phyloP scores from a whole-genome alignment of 2,113 vertebrate genomes.

The Neolamprologus longior region DNA sequence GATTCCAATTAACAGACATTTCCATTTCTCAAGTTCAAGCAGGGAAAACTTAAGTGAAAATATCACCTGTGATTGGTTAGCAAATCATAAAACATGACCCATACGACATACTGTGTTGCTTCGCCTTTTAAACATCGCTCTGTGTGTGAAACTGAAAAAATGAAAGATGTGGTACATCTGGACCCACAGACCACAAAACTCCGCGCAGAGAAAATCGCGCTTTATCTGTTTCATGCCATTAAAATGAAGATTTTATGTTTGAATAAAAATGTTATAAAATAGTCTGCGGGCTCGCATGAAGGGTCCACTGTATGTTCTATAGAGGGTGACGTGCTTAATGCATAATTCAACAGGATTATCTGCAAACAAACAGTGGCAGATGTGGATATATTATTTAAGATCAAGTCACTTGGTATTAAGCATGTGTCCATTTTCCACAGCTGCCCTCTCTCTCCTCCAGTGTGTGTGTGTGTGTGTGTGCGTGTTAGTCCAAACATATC shows the following conservation, averaged over 20 bases:
- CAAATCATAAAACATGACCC: background rate
- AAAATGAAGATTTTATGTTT: background rate
- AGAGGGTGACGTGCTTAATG: conserved; percentile 40
- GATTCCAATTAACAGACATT: background rate
- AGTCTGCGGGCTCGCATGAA: background rate
- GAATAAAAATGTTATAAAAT: background rate
- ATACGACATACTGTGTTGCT: background rate
- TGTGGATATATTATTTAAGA: conserved; percentile 68
- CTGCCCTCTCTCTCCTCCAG: background rate
- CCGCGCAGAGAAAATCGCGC: background rate
- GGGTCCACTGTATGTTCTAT: conserved; percentile 10
- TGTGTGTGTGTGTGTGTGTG: background rate
- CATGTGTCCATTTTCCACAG: conserved; percentile 45
- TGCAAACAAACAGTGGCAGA: conserved; percentile 65
- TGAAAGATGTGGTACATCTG: background rate
- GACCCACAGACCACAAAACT: background rate
- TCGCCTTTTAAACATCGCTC: background rate
- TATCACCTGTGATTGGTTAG: background rate
- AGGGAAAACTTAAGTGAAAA: background rate
- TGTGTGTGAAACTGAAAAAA: background rate
- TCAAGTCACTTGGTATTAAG: conserved; percentile 58
- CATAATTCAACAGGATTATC: conserved; percentile 60
- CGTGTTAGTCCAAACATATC: conserved; percentile 22
- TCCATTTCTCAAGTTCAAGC: background rate
- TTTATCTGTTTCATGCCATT: background rate